Evolutionary conservation across 2,113 vertebrate species (phyloP), one percentile per base, ranked within the genome.

Genomic region (Sylvilagus bachmani): DNA sequence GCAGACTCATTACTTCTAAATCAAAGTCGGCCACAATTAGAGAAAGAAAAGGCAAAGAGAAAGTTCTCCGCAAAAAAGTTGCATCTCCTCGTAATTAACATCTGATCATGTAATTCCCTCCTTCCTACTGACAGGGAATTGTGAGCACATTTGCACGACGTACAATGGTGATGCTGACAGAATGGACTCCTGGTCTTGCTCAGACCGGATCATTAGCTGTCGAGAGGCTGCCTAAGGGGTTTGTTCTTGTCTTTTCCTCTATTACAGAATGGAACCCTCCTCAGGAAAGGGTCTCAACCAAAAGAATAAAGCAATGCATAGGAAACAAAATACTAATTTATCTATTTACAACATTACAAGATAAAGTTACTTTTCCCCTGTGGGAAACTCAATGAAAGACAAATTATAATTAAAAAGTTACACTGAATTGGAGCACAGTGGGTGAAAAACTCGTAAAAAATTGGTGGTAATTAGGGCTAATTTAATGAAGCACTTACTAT

Each of bases 391-490:
- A 78, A 0, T 91, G 49, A 67, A 86, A 85, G 64, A 85, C 88
- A 92, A 95, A 87, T 87, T 90, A 88, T 95, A 92, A 78, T 96
- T 92, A 33, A 69, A 78, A 93, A 70, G 13, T 92, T 92, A 92
- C 27, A 53, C 36, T 66, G 62, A 92, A 49, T 94, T 94, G 91
- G 53, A 69, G 36, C 73, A 87, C 92, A 82, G 53, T 92, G 31
- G 73, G 24, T 79, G 87, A 94, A 90, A 95, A 73, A 73, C 58
- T 83, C 79, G 27, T 83, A 71, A 70, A 89, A 91, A 36, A 29
- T 71, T 25, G 38, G 44, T 55, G 75, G 80, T 87, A 93, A 93
- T 93, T 78, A 78, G 69, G 87, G 67, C 29, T 62, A 78, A 83
- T 78, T 96, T 85, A 77, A 93, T 82, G 31, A 79, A 80, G 70